A percentile compares a stretch with the other conserved stretches of the same genome.
phyloP scores from a whole-genome alignment of 1,140 invertebrate species.

The Mesaphorura yosii region DNA sequence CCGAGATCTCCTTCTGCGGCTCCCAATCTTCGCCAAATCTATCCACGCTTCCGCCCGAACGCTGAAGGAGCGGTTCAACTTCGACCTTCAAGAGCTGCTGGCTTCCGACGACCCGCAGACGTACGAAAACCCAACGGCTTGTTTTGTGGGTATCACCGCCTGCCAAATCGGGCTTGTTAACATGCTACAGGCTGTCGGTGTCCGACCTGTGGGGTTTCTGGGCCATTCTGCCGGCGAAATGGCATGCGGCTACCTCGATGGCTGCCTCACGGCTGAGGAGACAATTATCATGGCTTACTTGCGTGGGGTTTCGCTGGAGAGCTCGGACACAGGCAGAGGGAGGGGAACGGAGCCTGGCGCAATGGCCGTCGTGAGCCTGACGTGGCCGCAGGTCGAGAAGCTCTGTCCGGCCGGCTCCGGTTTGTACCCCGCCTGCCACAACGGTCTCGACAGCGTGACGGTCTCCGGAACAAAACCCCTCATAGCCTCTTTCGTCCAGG shows the following conservation, averaged over 20 bases:
- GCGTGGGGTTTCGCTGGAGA: slow-evolving; percentile 72
- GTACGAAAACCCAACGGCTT: neutral
- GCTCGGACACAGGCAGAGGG: slow-evolving; percentile 62
- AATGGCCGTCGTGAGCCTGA: slow-evolving; percentile 74
- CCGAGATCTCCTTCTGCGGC: slow-evolving; percentile 58
- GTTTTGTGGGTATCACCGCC: slow-evolving; percentile 47
- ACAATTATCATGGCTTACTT: slow-evolving; percentile 83
- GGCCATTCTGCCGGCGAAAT: slow-evolving; percentile 5
- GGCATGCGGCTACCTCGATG: slow-evolving; percentile 84
- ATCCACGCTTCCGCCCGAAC: slow-evolving; percentile 61
- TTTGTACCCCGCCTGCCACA: slow-evolving; percentile 88
- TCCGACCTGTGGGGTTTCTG: neutral
- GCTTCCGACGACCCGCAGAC: no score
- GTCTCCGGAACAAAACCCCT: slow-evolving; percentile 71
- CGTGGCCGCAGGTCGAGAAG: slow-evolving; percentile 68
- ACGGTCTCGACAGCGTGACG: slow-evolving; percentile 80
- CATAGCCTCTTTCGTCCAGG: slow-evolving; percentile 58
- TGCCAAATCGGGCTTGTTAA: slow-evolving; percentile 1
- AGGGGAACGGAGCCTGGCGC: slow-evolving; percentile 53
- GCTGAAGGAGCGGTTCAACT: slow-evolving; percentile 55
- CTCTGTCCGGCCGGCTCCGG: slow-evolving; percentile 56
- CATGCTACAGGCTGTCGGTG: neutral
- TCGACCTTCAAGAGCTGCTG: slow-evolving; percentile 58
- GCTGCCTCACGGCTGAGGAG: slow-evolving; percentile 80
- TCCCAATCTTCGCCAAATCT: slow-evolving; percentile 64